phyloP scores from a whole-genome alignment of 2,113 vertebrate species.

The Megaleporinus macrocephalus region DNA sequence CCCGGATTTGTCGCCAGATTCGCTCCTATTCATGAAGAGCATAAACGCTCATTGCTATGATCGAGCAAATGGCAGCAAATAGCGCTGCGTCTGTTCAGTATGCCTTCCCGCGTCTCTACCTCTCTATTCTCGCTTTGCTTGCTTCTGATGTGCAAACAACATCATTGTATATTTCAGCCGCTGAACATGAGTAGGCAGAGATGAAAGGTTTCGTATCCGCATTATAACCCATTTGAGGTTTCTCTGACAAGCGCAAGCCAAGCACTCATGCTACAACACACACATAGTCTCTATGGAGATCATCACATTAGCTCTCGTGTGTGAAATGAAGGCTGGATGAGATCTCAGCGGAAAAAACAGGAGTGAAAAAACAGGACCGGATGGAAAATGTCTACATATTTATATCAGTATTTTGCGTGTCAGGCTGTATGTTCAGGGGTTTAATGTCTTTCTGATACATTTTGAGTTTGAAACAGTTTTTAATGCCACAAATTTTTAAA shows the following conservation, averaged over 20 bases:
- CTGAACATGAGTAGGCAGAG: background rate
- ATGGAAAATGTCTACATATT: background rate
- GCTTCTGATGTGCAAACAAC: conserved; percentile 8
- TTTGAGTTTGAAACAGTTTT: no score
- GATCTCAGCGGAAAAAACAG: background rate
- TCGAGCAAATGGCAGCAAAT: background rate
- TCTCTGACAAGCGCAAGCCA: background rate
- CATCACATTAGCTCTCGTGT: background rate
- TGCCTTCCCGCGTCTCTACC: background rate
- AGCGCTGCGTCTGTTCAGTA: background rate
- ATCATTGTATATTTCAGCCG: background rate
- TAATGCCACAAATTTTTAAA: no score
- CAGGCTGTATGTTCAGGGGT: background rate
- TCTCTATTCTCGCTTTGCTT: background rate
- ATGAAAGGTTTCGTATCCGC: background rate
- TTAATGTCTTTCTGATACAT: background rate
- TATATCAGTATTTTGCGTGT: background rate
- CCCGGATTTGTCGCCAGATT: background rate
- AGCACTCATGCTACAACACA: background rate
- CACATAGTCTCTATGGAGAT: background rate
- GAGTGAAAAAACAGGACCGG: background rate
- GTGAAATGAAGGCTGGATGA: background rate
- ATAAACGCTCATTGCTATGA: conserved; percentile 1
- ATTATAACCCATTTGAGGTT: background rate
- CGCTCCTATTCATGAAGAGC: background rate